Conservation (phyloP, 1,140 invertebrate genomes). For the Uloborus diversus region DNA sequence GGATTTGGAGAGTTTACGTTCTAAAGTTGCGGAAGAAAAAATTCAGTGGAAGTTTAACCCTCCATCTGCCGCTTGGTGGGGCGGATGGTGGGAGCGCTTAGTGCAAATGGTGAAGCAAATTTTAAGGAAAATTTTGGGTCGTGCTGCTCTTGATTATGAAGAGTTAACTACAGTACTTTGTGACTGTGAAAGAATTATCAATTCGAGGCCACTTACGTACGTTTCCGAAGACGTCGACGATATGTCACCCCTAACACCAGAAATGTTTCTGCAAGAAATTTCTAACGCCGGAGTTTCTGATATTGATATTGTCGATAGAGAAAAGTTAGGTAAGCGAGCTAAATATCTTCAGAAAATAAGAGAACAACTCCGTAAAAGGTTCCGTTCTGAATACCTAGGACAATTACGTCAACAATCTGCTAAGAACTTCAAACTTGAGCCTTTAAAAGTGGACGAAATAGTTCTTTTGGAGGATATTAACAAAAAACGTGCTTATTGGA, state of each 20-base stretch:
- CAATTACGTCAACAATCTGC: too few species aligned
- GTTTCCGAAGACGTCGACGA: slow-evolving; percentile 11
- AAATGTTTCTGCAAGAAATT: neutral
- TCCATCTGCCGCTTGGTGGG: slow-evolving; percentile 60
- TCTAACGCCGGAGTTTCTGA: neutral
- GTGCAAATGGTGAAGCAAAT: slow-evolving; percentile 3
- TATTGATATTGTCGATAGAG: neutral
- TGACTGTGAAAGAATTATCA: slow-evolving; percentile 15
- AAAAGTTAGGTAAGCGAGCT: neutral
- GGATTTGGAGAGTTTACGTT: slow-evolving; percentile 61
- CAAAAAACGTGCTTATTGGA: too few species aligned
- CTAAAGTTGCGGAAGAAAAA: slow-evolving; percentile 50
- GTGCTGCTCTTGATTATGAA: slow-evolving; percentile 23
- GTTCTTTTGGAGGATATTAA: too few species aligned
- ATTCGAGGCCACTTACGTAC: slow-evolving; percentile 7
- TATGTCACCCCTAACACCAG: neutral
- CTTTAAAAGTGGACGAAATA: too few species aligned
- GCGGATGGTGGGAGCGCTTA: slow-evolving; percentile 18
- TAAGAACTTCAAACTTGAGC: too few species aligned
- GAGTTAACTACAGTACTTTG: neutral
- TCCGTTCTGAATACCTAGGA: too few species aligned
- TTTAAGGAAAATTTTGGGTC: neutral
- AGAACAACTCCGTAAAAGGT: too few species aligned
- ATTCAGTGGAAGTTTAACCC: slow-evolving; percentile 66
- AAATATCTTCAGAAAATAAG: too few species aligned